These are phyloP conservation scores for Microcebus ravelobensis DNA, from an alignment of 2,113 vertebrate genomes.

Conservation along the genomic window DNA sequence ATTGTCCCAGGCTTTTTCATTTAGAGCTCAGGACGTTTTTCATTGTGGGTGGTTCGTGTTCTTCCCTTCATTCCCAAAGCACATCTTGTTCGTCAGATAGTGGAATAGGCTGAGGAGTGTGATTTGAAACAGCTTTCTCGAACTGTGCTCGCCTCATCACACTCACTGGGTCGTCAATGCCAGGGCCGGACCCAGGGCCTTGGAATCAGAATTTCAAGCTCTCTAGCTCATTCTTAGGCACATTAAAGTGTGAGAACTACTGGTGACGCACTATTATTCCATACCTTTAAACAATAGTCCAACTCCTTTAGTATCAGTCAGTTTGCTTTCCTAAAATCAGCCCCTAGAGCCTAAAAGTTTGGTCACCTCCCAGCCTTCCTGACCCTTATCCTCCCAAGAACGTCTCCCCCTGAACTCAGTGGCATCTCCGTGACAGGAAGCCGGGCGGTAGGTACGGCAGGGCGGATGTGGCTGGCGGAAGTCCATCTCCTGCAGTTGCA, in stretches of 20 bases:
- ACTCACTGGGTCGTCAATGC: not conserved
- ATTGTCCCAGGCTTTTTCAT: not conserved
- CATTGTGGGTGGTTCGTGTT: not conserved
- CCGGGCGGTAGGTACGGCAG: not conserved
- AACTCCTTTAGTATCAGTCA: not conserved
- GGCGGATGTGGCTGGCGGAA: fast-evolving
- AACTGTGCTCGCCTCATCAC: not conserved
- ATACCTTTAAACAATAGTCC: not conserved
- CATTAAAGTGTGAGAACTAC: not conserved
- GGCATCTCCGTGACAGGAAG: not conserved
- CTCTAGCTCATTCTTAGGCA: not conserved
- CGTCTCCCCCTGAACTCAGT: not conserved
- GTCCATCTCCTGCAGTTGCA: not conserved
- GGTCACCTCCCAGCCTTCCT: not conserved
- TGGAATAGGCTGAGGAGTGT: not conserved
- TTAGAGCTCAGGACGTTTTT: not conserved
- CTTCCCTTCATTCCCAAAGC: not conserved
- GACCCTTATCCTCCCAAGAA: not conserved
- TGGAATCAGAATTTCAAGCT: not conserved
- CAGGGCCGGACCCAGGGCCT: not conserved
- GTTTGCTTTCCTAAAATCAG: not conserved
- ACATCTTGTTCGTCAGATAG: not conserved
- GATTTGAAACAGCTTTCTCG: not conserved
- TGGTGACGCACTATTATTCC: not conserved
- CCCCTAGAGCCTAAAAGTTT: not conserved